Conservation (phyloP, 2,888 invertebrate genomes). For the Neoaliturus tenellus region DNA sequence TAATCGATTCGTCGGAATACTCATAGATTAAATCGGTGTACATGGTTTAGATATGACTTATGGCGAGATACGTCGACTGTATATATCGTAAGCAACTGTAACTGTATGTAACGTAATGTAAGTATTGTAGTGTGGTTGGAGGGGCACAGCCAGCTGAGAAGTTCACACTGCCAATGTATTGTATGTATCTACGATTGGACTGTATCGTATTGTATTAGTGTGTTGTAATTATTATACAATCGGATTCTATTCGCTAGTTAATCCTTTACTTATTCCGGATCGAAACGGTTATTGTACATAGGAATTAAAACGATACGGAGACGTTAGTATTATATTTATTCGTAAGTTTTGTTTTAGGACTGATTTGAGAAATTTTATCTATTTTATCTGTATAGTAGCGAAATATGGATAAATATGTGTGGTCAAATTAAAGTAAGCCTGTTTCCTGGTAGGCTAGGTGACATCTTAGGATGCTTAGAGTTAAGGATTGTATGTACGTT, state of each 20-base stretch:
- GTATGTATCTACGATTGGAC: conserved; percentile 43
- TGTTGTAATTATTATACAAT: conserved; percentile 30
- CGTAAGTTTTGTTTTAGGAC: conserved; percentile 51
- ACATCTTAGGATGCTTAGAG: conserved; percentile 25
- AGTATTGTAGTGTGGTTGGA: background rate
- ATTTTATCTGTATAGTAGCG: conserved; percentile 46
- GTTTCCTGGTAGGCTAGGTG: background rate
- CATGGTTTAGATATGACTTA: background rate
- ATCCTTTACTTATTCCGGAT: background rate
- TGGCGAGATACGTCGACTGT: conserved; percentile 12
- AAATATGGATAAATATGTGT: conserved; percentile 33
- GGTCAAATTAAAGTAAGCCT: conserved; percentile 18
- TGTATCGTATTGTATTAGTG: conserved; percentile 21
- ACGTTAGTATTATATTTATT: conserved; percentile 48
- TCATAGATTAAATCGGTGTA: conserved; percentile 24
- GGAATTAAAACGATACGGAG: conserved; percentile 20
- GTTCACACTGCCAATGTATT: conserved; percentile 57
- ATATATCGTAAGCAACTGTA: conserved; percentile 25
- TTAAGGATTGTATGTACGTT: conserved; percentile 45
- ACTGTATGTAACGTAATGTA: conserved; percentile 29
- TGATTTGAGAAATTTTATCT: conserved; percentile 48
- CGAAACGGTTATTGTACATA: conserved; percentile 29
- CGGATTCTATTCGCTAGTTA: conserved; percentile 37
- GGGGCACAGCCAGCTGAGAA: conserved; percentile 55
- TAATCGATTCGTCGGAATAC: conserved; percentile 23